Percentiles rank a stretch among this genome's conserved stretches.
These are phyloP conservation scores for Caenorhabditis sp. DNA, from an alignment of 2,888 invertebrate genomes.

Conservation along the genomic window DNA sequence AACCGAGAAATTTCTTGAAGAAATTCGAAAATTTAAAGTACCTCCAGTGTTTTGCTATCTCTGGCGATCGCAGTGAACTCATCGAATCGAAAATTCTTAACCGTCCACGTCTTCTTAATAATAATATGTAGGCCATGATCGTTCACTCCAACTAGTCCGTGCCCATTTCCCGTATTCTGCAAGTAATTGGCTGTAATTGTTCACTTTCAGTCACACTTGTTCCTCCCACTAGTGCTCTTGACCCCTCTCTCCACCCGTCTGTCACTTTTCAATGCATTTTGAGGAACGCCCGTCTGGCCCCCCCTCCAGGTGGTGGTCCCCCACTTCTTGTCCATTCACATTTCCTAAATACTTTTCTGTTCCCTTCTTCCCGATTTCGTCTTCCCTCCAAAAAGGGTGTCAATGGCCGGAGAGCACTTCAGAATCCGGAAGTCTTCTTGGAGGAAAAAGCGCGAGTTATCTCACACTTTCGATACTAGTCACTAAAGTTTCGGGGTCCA, in stretches of 20 bases:
- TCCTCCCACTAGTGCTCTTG: slow-evolving; percentile 9
- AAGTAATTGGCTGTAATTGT: slow-evolving; percentile 59
- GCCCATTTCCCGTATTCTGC: slow-evolving; percentile 48
- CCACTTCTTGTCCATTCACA: slow-evolving; percentile 40
- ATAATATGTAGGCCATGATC: slow-evolving; percentile 68
- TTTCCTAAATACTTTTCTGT: slow-evolving; percentile 53
- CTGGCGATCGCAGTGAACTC: slow-evolving; percentile 43
- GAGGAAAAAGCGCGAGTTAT: slow-evolving; percentile 37
- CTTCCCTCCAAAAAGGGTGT: slow-evolving; percentile 31
- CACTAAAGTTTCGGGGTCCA: slow-evolving; percentile 15
- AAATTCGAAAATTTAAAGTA: not conserved
- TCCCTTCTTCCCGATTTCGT: not conserved
- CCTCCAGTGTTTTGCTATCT: slow-evolving; percentile 58
- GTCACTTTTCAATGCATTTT: slow-evolving; percentile 46
- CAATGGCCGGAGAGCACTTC: slow-evolving; percentile 51
- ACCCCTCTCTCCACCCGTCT: slow-evolving; percentile 38
- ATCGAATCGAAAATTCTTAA: slow-evolving; percentile 59
- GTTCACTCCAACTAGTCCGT: slow-evolving; percentile 60
- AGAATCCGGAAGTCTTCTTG: slow-evolving; percentile 53
- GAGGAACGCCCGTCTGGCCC: slow-evolving; percentile 1
- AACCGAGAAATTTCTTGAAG: not conserved
- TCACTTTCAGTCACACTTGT: slow-evolving; percentile 35
- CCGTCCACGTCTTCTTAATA: slow-evolving; percentile 56
- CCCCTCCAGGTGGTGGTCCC: slow-evolving; percentile 35
- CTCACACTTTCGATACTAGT: slow-evolving; percentile 53